Evolutionary conservation across 2,113 vertebrate species (phyloP), one percentile per base, ranked within the genome.

Genomic region (Balaeniceps rex): DNA sequence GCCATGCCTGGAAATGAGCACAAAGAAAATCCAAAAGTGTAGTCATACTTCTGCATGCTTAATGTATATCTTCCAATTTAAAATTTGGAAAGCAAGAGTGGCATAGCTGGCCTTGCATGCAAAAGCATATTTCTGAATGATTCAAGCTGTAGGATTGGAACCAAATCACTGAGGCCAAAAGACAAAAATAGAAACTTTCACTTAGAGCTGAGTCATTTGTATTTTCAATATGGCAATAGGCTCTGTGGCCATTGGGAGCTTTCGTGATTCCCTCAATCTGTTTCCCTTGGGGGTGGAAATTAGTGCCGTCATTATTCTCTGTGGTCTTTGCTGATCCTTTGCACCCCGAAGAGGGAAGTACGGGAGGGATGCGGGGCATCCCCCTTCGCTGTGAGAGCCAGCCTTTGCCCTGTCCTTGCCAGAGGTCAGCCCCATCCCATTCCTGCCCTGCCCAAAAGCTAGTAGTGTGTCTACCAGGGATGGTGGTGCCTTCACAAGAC

Each of bases 161-260:
- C 85, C 89, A 69, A 91, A 92, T 93, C 75, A 44, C 60, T 51
- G 66, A 86, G 74, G 74, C 95, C 89, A 90, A 66, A 92, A 81
- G 47, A 63, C 69, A 58, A 70, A 90, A 96, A 94, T 95, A 94
- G 92, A 70, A 93, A 87, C 88, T 93, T 92, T 91, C 52, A 69
- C 71, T 93, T 78, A 74, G 57, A 88, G 92, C 91, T 96, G 97
- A 97, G 83, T 97, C 95, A 94, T 71, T 83, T 6, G 10, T 88
- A 18, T 93, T 95, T 94, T 95, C 83, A 83, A 33, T 77, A 44
- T 13, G 33, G 74, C 74, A 72, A 2, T 49, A 23, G 61, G 26
- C 26, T 29, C 31, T 87, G 33, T 70, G 72, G 90, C 63, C 24
- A 11, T 83, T 88, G 83, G 65, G 63, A 90, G 76, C 55, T 93